Base-by-base conservation (phyloP, 1,140 invertebrate species). In the Nymphalis io region DNA sequence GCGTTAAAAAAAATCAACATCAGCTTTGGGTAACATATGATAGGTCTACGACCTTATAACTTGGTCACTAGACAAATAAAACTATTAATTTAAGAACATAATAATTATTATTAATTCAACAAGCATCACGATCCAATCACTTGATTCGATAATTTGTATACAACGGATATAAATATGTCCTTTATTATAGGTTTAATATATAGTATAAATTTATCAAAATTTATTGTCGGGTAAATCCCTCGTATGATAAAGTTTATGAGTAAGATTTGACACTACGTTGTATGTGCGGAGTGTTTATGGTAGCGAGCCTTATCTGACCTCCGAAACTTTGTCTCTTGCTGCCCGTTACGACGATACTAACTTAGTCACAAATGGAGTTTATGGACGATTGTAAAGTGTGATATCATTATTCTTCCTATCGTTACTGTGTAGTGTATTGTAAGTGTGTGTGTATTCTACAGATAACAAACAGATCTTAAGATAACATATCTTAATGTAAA, bases 221-320 rank as follows among this genome's bases (percentile, higher is more conserved):
- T 60, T 59, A 59, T 60, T 65, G 57, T 42, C 51, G 65, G 68
- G 60, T 58, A 53, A 65, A 57, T 67, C 59, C 68, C 62, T 68
- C 42, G 62, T 53, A 51, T 65, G 78, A 80, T 80, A 78, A 75
- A 70, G 66, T 78, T 80, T 80, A 78, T 72, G 75, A 40, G 70
- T 63, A 60, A 55, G 68, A 77, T 75, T 79, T 72, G 62, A 70
- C 72, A 73, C 68, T 75, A 74, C 69, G 69, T 73, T 67, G 63
- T 62, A 66, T 68, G 48, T 48, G 60, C 46, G 51, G 60, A 72
- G 61, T 76, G 75, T 73, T 76, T 76, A 79, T 76, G 62, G 51
- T 55, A 27, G 70, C 51, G 39, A 66, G 48, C 65, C 73, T 77
- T 77, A 77, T 77, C 75, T 77, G 66, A 51, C 67, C 72, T 72